A percentile compares a stretch with the other conserved stretches of the same genome.
Conservation (phyloP, 2,113 vertebrate species). For the Elephas maximus region DNA sequence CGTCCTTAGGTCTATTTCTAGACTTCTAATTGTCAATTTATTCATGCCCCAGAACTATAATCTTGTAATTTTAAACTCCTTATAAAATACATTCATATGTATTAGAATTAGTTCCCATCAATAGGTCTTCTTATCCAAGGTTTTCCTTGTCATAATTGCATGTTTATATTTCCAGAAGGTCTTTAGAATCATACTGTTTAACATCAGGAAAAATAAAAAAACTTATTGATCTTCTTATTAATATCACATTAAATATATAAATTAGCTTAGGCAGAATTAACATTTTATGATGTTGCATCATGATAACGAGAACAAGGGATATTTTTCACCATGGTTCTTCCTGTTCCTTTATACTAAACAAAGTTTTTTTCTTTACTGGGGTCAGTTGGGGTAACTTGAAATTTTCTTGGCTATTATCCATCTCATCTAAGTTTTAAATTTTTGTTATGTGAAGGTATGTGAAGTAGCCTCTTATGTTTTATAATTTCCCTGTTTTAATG, state of each 20-base stretch:
- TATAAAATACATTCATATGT: not conserved
- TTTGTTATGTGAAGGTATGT: not conserved
- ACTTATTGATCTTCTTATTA: no score
- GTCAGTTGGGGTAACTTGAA: not conserved
- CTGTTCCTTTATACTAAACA: not conserved
- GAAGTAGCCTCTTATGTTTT: not conserved
- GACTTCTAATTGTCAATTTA: not conserved
- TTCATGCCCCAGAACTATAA: not conserved
- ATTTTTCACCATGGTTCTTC: not conserved
- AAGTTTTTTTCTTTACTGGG: not conserved
- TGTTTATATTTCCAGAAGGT: not conserved
- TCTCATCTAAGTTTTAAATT: not conserved
- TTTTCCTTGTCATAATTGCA: not conserved
- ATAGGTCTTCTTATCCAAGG: not conserved
- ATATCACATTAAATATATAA: not conserved
- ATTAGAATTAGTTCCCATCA: not conserved
- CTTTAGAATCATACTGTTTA: not conserved
- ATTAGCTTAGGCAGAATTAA: not conserved
- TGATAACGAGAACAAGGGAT: not conserved
- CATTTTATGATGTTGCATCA: no score
- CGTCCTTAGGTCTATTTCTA: not conserved
- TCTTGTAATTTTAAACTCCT: not conserved
- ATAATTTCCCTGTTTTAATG: not conserved
- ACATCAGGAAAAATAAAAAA: not conserved
- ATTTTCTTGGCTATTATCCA: not conserved